Conservation (phyloP, 2,888 invertebrate species). For the Heterodera filipjevi region DNA sequence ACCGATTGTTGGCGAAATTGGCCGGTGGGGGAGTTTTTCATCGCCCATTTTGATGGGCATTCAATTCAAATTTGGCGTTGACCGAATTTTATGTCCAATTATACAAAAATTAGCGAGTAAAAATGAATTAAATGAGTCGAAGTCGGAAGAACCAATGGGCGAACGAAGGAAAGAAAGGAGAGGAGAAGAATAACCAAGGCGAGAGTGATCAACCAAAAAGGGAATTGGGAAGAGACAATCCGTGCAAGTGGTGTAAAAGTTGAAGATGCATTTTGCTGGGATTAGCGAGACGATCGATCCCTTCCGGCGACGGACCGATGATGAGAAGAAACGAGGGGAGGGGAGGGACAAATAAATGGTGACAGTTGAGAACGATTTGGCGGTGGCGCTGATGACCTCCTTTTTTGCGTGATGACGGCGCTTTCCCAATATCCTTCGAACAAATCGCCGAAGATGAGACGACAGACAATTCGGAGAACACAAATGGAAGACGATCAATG, state of each 20-base stretch:
- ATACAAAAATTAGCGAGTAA: neutral
- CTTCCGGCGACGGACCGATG: conserved; percentile 3
- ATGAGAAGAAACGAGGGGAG: too few species aligned
- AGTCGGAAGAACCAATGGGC: neutral
- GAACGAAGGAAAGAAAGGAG: too few species aligned
- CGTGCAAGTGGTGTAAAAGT: neutral
- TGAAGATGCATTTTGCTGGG: neutral
- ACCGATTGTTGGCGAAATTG: neutral
- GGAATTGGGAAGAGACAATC: neutral
- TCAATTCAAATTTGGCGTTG: neutral
- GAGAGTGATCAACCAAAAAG: neutral
- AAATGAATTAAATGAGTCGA: neutral
- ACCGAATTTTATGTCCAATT: neutral
- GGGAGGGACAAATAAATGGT: neutral
- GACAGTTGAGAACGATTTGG: conserved; percentile 4
- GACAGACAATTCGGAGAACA: neutral
- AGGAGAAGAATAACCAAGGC: neutral
- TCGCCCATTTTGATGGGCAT: neutral
- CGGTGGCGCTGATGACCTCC: conserved; percentile 8
- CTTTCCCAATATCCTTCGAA: neutral
- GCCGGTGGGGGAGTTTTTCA: neutral
- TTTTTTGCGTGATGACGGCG: neutral
- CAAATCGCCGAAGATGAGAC: neutral
- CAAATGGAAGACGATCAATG: neutral
- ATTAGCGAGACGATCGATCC: conserved; percentile 7